Evolutionary conservation across 2,113 vertebrate genomes (phyloP).

Genomic region (Saimiri boliviensis): DNA sequence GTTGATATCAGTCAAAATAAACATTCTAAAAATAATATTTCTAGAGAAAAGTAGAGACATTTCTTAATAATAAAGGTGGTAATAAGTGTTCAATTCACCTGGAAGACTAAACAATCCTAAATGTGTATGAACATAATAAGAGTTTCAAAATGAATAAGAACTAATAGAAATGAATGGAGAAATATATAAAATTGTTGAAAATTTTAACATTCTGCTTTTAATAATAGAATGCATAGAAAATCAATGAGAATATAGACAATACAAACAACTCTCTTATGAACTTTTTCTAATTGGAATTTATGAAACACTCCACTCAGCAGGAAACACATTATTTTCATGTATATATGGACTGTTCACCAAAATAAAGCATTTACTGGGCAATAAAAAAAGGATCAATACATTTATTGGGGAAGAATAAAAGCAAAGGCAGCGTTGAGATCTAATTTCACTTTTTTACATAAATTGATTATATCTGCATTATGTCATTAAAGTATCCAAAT

Average conservation of each 20-base stretch:
- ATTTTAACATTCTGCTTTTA: not conserved
- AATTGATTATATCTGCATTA: not conserved
- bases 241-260: not conserved
- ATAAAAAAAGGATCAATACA: not conserved
- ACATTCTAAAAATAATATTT: not conserved
- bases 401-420: not conserved
- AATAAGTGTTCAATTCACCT: not conserved
- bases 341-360: not conserved
- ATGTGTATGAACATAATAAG: not conserved
- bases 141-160: not conserved
- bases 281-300: slow-evolving; percentile 22
- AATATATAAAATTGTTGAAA: not conserved
- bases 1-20: not conserved
- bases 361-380: not conserved
- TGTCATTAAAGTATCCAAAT: not conserved
- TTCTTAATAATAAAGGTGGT: not conserved
- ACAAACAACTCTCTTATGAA: not conserved
- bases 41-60: not conserved
- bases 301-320: not conserved
- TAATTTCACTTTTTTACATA: not conserved
- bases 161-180: not conserved
- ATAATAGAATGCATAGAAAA: not conserved
- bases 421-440: not conserved
- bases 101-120: not conserved
- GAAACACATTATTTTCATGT: slow-evolving; percentile 1